Conservation (phyloP, 1,140 invertebrate genomes). For the Trichomalopsis sarcophagae region DNA sequence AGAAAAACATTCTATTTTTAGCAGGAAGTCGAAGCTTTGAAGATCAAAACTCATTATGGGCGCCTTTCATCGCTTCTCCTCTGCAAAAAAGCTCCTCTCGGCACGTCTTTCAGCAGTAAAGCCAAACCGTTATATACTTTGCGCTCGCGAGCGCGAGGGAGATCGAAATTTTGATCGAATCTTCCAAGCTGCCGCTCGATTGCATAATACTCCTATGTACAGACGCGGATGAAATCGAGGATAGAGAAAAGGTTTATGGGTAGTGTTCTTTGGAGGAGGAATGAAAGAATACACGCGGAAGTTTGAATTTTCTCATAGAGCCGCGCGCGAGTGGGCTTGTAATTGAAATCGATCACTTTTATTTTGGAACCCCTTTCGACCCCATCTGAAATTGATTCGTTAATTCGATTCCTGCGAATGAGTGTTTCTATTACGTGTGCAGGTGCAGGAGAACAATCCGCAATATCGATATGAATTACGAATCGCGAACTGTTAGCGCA, state of each 20-base stretch:
- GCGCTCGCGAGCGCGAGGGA: background rate
- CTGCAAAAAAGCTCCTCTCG: background rate
- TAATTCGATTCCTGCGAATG: slow-evolving; percentile 7
- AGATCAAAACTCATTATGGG: slow-evolving; percentile 12
- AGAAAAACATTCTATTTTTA: background rate
- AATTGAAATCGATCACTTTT: slow-evolving; percentile 47
- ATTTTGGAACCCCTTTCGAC: slow-evolving; percentile 22
- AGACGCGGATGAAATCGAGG: background rate
- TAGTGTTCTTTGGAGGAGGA: background rate
- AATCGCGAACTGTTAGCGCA: background rate
- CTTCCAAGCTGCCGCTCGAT: background rate
- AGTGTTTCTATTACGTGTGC: background rate
- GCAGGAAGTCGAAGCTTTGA: background rate
- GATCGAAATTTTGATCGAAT: slow-evolving; percentile 44
- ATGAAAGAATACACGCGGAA: background rate
- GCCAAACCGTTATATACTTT: slow-evolving; percentile 36
- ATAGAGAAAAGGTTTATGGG: too few species aligned
- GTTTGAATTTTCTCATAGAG: background rate
- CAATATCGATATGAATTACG: background rate
- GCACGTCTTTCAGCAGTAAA: slow-evolving; percentile 3
- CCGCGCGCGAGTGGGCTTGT: background rate
- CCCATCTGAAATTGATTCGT: slow-evolving; percentile 44
- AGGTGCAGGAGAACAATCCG: background rate
- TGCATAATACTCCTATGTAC: slow-evolving; percentile 28
- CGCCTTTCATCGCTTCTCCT: background rate